Conservation (phyloP, 1,140 invertebrate species). For the Paraescarpia echinospica region DNA sequence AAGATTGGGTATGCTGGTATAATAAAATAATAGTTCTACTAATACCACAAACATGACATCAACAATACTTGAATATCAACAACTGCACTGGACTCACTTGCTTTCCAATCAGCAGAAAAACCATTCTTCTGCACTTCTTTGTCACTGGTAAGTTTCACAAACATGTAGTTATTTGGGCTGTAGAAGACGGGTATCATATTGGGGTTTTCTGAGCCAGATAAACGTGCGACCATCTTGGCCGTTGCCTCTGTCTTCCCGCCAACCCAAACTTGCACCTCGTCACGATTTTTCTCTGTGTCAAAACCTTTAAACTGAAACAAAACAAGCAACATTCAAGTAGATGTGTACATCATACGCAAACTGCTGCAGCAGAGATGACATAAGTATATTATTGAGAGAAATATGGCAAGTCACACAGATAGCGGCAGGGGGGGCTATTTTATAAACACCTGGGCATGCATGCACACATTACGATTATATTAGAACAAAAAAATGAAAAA, state of each 20-base stretch:
- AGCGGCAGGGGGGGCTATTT: no score
- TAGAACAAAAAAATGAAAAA: neutral
- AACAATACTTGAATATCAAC: neutral
- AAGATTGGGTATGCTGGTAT: no score
- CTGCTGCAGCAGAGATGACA: neutral
- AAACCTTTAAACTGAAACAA: neutral
- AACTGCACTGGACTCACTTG: neutral
- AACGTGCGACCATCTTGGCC: neutral
- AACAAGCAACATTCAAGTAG: neutral
- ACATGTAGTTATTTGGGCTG: slow-evolving; percentile 15
- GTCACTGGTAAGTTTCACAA: neutral
- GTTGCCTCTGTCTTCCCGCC: neutral
- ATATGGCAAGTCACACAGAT: no score
- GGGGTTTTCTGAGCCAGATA: neutral
- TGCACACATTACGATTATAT: neutral
- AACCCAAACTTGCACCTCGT: neutral
- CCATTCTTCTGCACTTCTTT: slow-evolving; percentile 16
- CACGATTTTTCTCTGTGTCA: neutral
- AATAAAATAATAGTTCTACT: no score
- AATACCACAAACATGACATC: neutral
- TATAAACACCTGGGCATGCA: no score
- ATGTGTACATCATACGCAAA: neutral
- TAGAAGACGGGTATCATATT: neutral
- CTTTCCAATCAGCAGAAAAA: neutral
- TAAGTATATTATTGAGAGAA: neutral